Evolutionary conservation across 2,888 invertebrate genomes (phyloP), one percentile per base, ranked within the genome.

Genomic region (Ophion ventricosus): DNA sequence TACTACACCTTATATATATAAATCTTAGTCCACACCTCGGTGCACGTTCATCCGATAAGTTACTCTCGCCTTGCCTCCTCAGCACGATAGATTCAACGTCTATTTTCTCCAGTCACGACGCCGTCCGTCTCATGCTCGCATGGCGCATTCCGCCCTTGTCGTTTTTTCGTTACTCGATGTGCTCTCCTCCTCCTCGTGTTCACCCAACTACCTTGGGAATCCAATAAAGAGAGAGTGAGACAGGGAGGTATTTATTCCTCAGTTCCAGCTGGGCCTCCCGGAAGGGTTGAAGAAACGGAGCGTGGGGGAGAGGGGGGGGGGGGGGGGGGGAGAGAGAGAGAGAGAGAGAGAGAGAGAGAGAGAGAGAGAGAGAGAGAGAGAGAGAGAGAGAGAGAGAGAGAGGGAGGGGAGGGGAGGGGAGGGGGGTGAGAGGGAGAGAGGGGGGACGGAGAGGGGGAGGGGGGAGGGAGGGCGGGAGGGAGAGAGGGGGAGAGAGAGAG

Each of bases 1-100:
- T n/a, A n/a, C n/a, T n/a, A n/a, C n/a, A n/a, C n/a, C n/a, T n/a
- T n/a, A 74, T 1, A 4, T 59, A 40, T 40, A 61, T n/a, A 54
- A 11, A 63, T 29, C 29, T 26, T 0, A 23, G 35, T 49, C 35
- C 54, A 54, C 59, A 73, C 43, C 43, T 72, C 67, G 35, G 23
- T 40, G 25, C 81, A 84, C 81, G 81, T 81, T 81, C 64, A 40
- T 40, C 26, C 84, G 59, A 84, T 84, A 84, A 84, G 81, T 84
- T 81, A 74, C 84, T 84, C 70, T 64, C 54, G 17, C 70, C 11
- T 35, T 11, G 63, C 56, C 54, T 78, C 74, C 70, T 74, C 69
- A 61, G 57, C 20, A 63, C 69, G 78, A 79, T 81, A 81, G 78
- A 79, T 81, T 79, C 82, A 84, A 84, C 75, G 78, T 84, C 79